Base-by-base conservation (phyloP, 1,140 invertebrate species). In the Steinernema feltiae region DNA sequence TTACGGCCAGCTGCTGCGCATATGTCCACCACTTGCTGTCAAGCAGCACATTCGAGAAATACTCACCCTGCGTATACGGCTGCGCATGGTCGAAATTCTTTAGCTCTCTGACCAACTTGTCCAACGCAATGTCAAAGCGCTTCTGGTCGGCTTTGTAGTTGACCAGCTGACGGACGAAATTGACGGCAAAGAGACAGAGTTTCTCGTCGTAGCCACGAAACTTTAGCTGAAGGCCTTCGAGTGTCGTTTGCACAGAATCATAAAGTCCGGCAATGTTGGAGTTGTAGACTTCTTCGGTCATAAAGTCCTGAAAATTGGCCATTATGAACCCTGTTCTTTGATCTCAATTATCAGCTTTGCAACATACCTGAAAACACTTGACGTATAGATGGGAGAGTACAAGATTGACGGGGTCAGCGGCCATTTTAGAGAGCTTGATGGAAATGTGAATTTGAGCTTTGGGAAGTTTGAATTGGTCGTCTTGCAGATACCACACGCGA, bases 201-300 rank as follows among this genome's bases (percentile, higher is more conserved):
- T 98, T 98, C 82, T 96, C 91, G 87, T 92, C 94, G 85, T 95
- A 99, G 3, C 96, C 96, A 74, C 90, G 90, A 79, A 97, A 90
- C 29, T 88, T 89, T 70, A 97, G 88, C 93, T 94, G 86, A 71
- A 95, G 89, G 31, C 94, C 94, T 86, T 93, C n/a, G n/a, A n/a
- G n/a, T 91, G 84, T 41, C 35, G 35, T 18, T 18, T 41, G 35
- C 18, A 41, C 7, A 41, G 35, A 41, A n/a, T n/a, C n/a, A n/a
- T n/a, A n/a, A n/a, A n/a, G n/a, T n/a, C n/a, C n/a, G n/a, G n/a
- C n/a, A n/a, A n/a, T n/a, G n/a, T n/a, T n/a, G n/a, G n/a, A n/a
- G n/a, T n/a, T n/a, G n/a, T n/a, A n/a, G n/a, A n/a, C n/a, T n/a
- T n/a, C n/a, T n/a, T n/a, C n/a, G n/a, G n/a, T n/a, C n/a, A n/a